Conservation (phyloP, 2,113 vertebrate species). For the Chelonoidis abingdonii region DNA sequence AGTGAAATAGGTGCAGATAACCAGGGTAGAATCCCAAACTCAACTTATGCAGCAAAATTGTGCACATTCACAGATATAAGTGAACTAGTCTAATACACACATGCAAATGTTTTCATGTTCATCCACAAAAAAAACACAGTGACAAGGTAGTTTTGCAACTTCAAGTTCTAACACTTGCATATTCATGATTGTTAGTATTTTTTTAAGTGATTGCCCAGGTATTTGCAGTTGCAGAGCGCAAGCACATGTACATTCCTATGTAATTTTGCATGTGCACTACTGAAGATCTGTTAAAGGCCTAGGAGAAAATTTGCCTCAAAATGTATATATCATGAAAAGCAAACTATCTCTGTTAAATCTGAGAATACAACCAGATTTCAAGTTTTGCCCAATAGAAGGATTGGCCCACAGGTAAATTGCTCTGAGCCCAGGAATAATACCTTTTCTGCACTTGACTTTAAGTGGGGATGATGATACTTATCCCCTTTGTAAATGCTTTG, state of each 20-base stretch:
- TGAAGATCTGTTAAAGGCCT: accelerated
- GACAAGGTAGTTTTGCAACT: neutral
- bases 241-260: neutral
- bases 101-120: neutral
- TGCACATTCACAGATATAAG: neutral
- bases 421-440: neutral
- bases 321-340: neutral
- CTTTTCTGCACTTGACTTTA: neutral
- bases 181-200: neutral
- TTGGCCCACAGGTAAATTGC: neutral
- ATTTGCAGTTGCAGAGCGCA: neutral
- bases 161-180: neutral
- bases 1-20: neutral
- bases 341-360: neutral
- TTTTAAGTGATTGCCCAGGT: neutral
- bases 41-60: neutral
- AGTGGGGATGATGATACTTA: neutral
- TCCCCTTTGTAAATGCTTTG: neutral
- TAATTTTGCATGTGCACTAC: neutral
- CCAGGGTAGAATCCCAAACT: neutral
- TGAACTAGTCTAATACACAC: neutral
- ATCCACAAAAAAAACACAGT: neutral
- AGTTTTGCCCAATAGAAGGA: neutral
- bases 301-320: neutral
- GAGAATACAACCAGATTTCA: neutral